A percentile compares a stretch with the other conserved stretches of the same genome.
Evolutionary conservation across 2,797 vertebrate species (phyloP).

Genomic region (Hapalemur alaotrensis): DNA sequence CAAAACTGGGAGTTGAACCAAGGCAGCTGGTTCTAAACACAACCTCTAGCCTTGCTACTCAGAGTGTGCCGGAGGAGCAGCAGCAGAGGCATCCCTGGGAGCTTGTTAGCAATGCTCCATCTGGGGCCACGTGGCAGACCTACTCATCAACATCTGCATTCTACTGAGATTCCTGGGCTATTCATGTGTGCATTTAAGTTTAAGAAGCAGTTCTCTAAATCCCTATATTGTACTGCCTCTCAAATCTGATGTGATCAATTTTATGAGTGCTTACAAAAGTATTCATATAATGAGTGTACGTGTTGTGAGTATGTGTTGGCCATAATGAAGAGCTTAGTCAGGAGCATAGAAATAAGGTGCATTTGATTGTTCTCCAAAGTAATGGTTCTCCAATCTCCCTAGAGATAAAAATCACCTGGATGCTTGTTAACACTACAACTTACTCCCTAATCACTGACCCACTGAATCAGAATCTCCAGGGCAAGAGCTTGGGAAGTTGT

Average conservation of each 20-base stretch:
- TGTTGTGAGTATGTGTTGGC: not conserved
- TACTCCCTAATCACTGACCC: not conserved
- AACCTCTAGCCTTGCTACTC: not conserved
- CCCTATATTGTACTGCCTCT: not conserved
- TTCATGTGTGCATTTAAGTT: not conserved
- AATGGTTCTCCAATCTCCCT: not conserved
- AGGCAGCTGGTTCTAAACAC: not conserved
- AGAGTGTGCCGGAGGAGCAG: not conserved
- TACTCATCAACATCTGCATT: not conserved
- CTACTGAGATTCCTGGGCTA: not conserved
- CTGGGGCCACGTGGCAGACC: not conserved
- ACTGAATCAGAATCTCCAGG: not conserved
- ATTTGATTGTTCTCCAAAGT: not conserved
- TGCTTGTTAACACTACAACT: not conserved
- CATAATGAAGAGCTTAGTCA: not conserved
- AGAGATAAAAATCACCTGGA: not conserved
- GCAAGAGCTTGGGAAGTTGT: not conserved
- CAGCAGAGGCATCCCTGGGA: too few species aligned
- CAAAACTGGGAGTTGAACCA: not conserved
- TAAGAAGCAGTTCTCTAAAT: slow-evolving; percentile 28
- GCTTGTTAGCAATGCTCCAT: not conserved
- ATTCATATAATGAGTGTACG: not conserved
- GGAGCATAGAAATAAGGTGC: not conserved
- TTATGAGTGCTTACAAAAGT: slow-evolving; percentile 10
- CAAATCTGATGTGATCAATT: not conserved